Evolutionary conservation across 2,113 vertebrate species (phyloP).

Genomic region (Perca fluviatilis): DNA sequence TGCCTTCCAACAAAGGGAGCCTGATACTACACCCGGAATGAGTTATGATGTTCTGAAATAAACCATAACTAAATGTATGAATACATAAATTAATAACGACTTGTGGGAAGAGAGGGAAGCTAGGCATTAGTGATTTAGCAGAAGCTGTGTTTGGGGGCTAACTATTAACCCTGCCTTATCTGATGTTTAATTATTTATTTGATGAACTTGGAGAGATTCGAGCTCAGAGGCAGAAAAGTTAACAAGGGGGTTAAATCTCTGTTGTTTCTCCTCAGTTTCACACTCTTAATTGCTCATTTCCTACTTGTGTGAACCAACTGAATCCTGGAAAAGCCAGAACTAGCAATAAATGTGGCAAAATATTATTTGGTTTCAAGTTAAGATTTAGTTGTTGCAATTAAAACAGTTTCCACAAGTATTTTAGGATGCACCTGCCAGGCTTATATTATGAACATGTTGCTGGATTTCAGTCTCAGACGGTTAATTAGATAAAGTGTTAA

Average conservation of each 20-base stretch:
- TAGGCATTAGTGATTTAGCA: constrained; percentile 68
- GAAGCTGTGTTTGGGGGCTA: constrained; percentile 69
- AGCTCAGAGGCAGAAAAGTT: constrained; percentile 24
- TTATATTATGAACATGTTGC: background rate
- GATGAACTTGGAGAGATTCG: constrained; percentile 42
- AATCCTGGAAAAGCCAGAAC: background rate
- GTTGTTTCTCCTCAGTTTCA: constrained; percentile 18
- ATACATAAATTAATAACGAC: constrained; percentile 67
- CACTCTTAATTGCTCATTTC: constrained; percentile 12
- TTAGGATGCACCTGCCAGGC: background rate
- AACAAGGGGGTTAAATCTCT: constrained; percentile 39
- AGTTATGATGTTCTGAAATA: constrained; percentile 48
- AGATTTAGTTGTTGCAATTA: background rate
- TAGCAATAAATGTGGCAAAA: constrained; percentile 8
- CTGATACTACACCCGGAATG: constrained; percentile 44
- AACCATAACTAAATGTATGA: constrained; percentile 73
- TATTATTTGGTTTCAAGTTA: background rate
- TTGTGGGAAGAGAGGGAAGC: constrained; percentile 32
- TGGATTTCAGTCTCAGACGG: background rate
- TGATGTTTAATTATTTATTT: constrained; percentile 43
- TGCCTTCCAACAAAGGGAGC: constrained; percentile 36
- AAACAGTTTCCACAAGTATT: background rate
- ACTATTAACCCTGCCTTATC: constrained; percentile 69
- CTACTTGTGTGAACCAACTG: constrained; percentile 13
- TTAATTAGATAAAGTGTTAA: constrained; percentile 1